Percentiles rank a stretch among this genome's conserved stretches.
These are phyloP conservation scores for Mungos mungo DNA, from an alignment of 2,113 vertebrate genomes.

Conservation along the genomic window DNA sequence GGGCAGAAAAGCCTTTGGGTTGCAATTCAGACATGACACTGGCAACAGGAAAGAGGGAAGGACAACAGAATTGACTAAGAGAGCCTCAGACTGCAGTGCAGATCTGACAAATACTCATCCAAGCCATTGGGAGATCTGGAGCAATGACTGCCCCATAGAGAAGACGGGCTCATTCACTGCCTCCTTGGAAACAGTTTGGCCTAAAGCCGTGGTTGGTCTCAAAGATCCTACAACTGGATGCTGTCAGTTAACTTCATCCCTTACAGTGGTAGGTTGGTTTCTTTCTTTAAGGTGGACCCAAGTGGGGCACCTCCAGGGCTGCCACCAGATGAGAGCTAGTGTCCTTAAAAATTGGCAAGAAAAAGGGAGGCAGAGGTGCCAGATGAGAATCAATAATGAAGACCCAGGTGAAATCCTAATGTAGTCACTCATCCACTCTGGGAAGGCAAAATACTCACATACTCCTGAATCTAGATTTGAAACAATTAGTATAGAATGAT, in stretches of 20 bases:
- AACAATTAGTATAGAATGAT: background rate
- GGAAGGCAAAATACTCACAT: background rate
- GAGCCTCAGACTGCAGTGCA: background rate
- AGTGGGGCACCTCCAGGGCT: background rate
- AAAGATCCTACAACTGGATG: background rate
- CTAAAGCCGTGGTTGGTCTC: background rate
- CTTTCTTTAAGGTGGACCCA: background rate
- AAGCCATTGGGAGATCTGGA: background rate
- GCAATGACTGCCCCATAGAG: background rate
- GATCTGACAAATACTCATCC: background rate
- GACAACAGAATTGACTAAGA: background rate
- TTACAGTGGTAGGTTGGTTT: background rate
- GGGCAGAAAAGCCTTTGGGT: background rate
- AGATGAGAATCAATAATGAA: background rate
- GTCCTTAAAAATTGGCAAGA: background rate
- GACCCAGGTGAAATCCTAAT: background rate
- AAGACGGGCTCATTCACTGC: background rate
- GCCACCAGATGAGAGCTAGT: background rate
- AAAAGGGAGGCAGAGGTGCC: background rate
- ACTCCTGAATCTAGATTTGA: background rate
- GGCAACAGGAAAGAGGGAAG: background rate
- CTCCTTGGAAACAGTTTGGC: background rate
- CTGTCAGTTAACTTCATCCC: background rate
- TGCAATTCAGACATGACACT: background rate
- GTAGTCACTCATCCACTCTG: background rate